A percentile compares a stretch with the other conserved stretches of the same genome.
These are phyloP conservation scores for Bimastos eiseni DNA, from an alignment of 2,888 invertebrate genomes.

Conservation along the genomic window DNA sequence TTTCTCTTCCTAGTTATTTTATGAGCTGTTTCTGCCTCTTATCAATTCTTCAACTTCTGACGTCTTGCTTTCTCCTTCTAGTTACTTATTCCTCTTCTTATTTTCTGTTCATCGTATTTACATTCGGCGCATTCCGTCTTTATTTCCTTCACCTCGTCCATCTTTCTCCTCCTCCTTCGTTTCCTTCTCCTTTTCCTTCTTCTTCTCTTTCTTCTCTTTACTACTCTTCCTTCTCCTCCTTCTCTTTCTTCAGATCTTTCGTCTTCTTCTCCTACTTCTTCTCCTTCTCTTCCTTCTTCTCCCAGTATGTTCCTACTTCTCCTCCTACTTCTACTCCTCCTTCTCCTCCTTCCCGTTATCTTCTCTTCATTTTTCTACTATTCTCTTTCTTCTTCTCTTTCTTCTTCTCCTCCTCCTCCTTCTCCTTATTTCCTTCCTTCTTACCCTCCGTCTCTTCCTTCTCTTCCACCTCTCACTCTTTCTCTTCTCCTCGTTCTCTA, in stretches of 20 bases:
- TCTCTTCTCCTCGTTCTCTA: neutral
- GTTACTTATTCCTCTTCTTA: slow-evolving; percentile 19
- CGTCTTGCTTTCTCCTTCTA: neutral
- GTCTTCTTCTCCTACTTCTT: neutral
- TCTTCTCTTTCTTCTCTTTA: neutral
- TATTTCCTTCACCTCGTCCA: too few relatives aligned
- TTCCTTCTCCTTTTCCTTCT: neutral
- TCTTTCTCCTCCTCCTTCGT: neutral
- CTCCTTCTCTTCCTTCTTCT: neutral
- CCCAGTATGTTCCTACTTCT: too few relatives aligned
- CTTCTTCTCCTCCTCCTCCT: neutral
- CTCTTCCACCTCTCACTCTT: too few relatives aligned
- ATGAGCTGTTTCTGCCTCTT: too few relatives aligned
- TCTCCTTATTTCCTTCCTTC: neutral
- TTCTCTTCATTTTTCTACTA: neutral
- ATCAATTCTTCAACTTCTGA: too few relatives aligned
- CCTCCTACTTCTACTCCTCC: neutral
- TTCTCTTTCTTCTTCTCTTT: neutral
- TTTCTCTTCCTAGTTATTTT: slow-evolving; percentile 24
- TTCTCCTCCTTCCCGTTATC: neutral
- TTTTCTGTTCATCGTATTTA: too few relatives aligned
- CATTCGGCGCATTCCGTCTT: too few relatives aligned
- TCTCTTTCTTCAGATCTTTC: neutral
- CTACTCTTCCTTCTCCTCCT: neutral
- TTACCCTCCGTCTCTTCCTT: neutral